Conservation (phyloP, 2,797 vertebrate genomes). For the Bufotes viridis region DNA sequence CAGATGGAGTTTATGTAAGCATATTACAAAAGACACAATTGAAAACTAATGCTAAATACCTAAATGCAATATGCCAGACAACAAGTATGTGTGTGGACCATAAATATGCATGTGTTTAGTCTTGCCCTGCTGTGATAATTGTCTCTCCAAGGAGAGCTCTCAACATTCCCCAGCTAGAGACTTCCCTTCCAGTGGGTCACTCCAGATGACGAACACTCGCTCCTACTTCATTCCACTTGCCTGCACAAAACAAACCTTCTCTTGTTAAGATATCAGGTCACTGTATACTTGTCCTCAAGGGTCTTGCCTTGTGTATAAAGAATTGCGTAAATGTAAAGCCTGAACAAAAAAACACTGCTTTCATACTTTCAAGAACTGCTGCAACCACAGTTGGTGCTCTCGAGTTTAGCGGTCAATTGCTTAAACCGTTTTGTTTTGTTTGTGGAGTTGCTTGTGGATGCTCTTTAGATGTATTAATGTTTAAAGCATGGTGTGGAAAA, state of each 20-base stretch:
- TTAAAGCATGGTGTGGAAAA: background rate
- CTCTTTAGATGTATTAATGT: background rate
- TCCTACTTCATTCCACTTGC: constrained; percentile 51
- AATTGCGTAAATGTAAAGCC: constrained; percentile 41
- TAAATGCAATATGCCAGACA: constrained; percentile 35
- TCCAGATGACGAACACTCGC: constrained; percentile 31
- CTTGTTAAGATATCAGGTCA: constrained; percentile 59
- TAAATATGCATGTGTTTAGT: constrained; percentile 62
- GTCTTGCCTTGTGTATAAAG: constrained; percentile 38
- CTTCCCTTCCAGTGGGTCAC: constrained; percentile 53
- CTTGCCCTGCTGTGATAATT: constrained; percentile 61
- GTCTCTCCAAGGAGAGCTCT: constrained; percentile 60
- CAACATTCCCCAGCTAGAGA: constrained; percentile 48
- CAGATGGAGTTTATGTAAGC: constrained; percentile 4
- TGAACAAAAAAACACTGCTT: constrained; percentile 35
- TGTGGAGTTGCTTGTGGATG: constrained; percentile 13
- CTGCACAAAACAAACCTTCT: constrained; percentile 56
- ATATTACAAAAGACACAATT: constrained; percentile 6
- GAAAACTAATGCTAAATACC: constrained; percentile 32
- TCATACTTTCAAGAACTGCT: constrained; percentile 15
- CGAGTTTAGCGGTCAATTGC: constrained; percentile 35
- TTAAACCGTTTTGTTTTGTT: constrained; percentile 2
- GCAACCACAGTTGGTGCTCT: constrained; percentile 10
- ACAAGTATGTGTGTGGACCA: constrained; percentile 35
- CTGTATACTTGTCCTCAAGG: constrained; percentile 43